phyloP scores from a whole-genome alignment of 2,797 vertebrate genomes.

The Squalus acanthias region DNA sequence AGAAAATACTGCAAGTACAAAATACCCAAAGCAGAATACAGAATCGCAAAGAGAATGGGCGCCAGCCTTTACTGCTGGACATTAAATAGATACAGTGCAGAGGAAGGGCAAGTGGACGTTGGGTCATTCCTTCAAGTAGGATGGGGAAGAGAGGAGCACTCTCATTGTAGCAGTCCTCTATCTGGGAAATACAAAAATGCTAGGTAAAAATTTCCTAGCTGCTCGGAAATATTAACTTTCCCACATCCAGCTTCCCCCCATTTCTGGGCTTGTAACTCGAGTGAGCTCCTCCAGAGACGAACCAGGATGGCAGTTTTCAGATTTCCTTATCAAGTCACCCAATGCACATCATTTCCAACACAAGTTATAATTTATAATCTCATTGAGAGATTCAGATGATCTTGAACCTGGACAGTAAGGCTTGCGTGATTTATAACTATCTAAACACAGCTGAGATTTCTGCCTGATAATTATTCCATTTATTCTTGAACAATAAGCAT shows the following conservation, averaged over 20 bases:
- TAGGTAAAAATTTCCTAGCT: background rate
- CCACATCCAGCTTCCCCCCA: background rate
- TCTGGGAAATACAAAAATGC: background rate
- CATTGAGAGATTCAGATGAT: too few species aligned
- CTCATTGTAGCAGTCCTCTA: background rate
- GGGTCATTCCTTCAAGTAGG: background rate
- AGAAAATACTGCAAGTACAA: background rate
- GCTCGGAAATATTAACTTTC: too few species aligned
- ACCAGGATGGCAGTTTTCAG: background rate
- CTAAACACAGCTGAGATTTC: background rate
- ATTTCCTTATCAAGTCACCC: background rate
- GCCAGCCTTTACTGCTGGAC: background rate
- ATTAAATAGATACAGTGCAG: background rate
- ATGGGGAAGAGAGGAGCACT: background rate
- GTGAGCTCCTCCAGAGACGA: background rate
- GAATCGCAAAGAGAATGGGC: too few species aligned
- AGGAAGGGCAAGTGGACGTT: too few species aligned
- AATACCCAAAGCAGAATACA: background rate
- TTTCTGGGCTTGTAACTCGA: background rate
- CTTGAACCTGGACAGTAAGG: too few species aligned
- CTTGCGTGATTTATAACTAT: too few species aligned
- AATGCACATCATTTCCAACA: background rate
- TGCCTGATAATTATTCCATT: background rate
- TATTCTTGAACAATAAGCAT: too few species aligned
- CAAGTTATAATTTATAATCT: too few species aligned